These are phyloP conservation scores for Eurystomus glaucurus DNA, from an alignment of 2,797 vertebrate genomes.

Conservation along the genomic window DNA sequence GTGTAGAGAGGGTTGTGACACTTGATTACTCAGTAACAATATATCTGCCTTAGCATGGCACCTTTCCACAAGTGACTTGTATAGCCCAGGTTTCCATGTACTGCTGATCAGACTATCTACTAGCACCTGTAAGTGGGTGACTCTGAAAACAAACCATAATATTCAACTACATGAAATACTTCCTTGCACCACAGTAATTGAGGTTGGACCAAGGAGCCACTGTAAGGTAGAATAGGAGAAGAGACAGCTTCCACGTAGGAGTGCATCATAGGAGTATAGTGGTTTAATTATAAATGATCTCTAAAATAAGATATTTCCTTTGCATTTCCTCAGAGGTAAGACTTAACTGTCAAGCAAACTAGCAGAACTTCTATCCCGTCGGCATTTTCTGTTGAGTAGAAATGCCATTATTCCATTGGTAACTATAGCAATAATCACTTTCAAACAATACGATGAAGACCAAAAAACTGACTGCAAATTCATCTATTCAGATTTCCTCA, in stretches of 20 bases:
- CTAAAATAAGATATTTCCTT: not conserved
- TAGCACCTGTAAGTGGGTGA: not conserved
- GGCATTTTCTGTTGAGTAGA: not conserved
- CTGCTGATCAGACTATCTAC: not conserved
- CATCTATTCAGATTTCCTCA: not conserved
- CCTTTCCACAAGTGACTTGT: not conserved
- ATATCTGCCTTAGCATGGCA: not conserved
- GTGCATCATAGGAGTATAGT: not conserved
- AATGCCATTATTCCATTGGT: not conserved
- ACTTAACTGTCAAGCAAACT: not conserved
- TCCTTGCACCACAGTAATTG: not conserved
- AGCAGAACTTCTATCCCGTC: not conserved
- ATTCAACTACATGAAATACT: not conserved
- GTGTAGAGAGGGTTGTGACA: not conserved
- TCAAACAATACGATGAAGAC: not conserved
- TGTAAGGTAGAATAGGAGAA: not conserved
- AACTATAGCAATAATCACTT: not conserved
- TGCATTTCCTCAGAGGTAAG: not conserved
- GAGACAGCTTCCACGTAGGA: not conserved
- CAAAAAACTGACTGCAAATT: not conserved
- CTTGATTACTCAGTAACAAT: not conserved
- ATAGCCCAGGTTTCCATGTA: not conserved
- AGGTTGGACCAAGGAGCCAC: not conserved
- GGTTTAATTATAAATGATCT: not conserved
- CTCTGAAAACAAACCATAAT: not conserved